Conservation (phyloP, 92 coral and sea anemone species). For the Phenganax subtilis region DNA sequence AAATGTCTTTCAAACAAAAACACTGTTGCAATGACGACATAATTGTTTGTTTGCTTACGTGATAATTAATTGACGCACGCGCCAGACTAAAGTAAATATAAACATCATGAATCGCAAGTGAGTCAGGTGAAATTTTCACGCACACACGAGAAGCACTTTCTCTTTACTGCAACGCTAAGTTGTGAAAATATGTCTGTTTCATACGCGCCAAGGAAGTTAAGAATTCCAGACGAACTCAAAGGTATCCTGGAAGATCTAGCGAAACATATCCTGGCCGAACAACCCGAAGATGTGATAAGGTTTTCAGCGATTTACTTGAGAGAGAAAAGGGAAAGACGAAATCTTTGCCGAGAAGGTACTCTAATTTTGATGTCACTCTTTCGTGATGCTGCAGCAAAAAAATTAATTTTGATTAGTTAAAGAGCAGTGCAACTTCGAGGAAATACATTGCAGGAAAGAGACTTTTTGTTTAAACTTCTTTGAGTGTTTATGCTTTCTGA, state of each 20-base stretch:
- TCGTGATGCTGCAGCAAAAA: no score
- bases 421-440: no score
- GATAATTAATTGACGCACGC: neutral
- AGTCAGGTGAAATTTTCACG: neutral
- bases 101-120: neutral
- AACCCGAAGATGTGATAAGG: constrained; percentile 14
- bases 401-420: no score
- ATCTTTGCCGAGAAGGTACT: constrained; percentile 17
- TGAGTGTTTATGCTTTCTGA: no score
- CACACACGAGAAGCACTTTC: neutral
- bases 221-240: constrained; percentile 11
- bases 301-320: constrained; percentile 25
- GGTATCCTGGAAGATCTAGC: constrained; percentile 4
- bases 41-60: neutral
- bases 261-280: constrained; percentile 13
- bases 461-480: no score
- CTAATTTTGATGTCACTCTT: no score
- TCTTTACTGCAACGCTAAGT: neutral
- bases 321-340: neutral
- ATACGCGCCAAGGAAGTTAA: constrained; percentile 31
- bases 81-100: neutral
- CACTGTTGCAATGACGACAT: neutral
- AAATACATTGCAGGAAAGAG: no score
- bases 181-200: constrained; percentile 22
- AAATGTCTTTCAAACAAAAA: no score